Base-by-base conservation (phyloP, 2,797 vertebrate species). In the Chloroceryle amazona region DNA sequence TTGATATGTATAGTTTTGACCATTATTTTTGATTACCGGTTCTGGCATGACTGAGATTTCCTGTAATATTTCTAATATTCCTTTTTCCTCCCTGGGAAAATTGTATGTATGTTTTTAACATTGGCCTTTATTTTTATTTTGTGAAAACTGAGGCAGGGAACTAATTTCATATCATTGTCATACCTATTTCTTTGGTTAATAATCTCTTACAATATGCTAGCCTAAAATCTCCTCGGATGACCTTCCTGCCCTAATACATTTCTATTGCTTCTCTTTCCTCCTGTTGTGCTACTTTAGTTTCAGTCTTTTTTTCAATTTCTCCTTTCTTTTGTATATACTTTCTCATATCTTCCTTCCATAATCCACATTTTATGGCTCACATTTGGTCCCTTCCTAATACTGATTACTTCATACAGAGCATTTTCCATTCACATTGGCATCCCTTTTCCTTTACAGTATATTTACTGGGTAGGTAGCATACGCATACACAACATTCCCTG, bases 61-160 rank as follows among this genome's bases (percentile, higher is more conserved):
- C 97, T 98, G 96, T 96, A 97, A 95, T 97, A 97, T 97, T 98
- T 98, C 95, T 94, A 96, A 94, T 97, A 98, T 95, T 97, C 98
- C 87, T 97, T 97, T 85, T 97, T 92, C 91, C 71, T 98, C 98
- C 88, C 96, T 54, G 47, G 96, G 97, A 97, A 98, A 98, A 97
- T 90, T 79, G 96, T 96, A 96, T 94, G 73, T 95, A 94, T 97
- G 86, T 82, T 97, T 97, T 97, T 96, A 97, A 82, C 94, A 97
- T 97, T 98, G 92, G 89, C 86, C 57, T 76, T 97, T 97, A 95
- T 96, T 97, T 92, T 98, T 97, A 74, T 93, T 94, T 88, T 88
- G 55, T 89, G 96, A 98, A 98, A 98, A 96, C 74, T 70, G 68
- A 97, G 91, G 81, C 54, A 88, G 82, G 57, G 92, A 96, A 98